Evolutionary conservation across 2,113 vertebrate genomes (phyloP).

Genomic region (Sphyrna mokarran): DNA sequence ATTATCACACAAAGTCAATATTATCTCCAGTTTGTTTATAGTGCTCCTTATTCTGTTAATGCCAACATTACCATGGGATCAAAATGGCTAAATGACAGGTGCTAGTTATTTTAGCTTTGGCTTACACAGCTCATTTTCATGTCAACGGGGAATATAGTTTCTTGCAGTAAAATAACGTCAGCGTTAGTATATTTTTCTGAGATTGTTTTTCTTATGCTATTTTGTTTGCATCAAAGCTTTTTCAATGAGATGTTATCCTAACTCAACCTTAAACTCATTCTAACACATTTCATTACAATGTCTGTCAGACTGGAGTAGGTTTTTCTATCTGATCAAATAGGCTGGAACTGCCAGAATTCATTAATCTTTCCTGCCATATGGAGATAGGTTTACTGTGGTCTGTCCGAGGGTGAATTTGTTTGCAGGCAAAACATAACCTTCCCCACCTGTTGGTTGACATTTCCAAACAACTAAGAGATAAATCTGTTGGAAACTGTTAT

Average conservation of each 20-base stretch:
- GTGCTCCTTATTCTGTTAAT: not conserved
- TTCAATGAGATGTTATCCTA: not conserved
- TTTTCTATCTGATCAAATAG: slow-evolving; percentile 11
- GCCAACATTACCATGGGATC: not conserved
- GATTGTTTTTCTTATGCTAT: not conserved
- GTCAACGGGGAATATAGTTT: not conserved
- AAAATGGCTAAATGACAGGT: not conserved
- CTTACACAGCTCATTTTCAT: not conserved
- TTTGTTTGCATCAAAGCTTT: not conserved
- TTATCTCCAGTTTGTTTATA: not conserved
- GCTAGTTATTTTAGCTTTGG: not conserved
- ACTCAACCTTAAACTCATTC: not conserved
- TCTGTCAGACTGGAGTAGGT: not conserved
- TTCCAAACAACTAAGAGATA: not conserved
- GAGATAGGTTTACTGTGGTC: not conserved
- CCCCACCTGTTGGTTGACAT: slow-evolving; percentile 18
- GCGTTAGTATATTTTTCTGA: not conserved
- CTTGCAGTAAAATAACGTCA: not conserved
- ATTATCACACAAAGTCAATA: not conserved
- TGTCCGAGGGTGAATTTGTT: not conserved
- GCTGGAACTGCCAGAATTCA: not conserved
- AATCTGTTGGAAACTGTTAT: not conserved
- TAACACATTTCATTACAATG: not conserved
- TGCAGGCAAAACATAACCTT: slow-evolving; percentile 15
- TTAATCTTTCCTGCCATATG: not conserved